These are phyloP conservation scores for Melieria picta DNA, from an alignment of 2,888 invertebrate genomes.

Conservation along the genomic window DNA sequence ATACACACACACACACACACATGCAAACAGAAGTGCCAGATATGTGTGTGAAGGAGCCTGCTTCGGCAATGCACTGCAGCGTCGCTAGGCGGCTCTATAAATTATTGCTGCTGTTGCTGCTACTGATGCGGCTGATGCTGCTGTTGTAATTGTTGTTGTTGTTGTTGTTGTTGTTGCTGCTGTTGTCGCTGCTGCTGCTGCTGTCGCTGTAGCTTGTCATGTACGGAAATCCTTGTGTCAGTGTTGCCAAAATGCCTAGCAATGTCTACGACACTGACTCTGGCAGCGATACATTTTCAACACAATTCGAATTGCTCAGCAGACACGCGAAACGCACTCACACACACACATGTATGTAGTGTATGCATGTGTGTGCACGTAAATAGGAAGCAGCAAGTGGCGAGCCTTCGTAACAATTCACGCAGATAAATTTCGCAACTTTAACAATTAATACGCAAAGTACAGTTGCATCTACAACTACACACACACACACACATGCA, in stretches of 20 bases:
- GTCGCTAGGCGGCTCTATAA: background rate
- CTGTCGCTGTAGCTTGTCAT: slow-evolving; percentile 5
- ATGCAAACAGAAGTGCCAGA: too few species aligned
- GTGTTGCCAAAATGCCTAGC: slow-evolving; percentile 38
- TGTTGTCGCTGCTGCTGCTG: slow-evolving; percentile 5
- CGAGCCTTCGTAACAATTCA: background rate
- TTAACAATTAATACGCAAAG: background rate
- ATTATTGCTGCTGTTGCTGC: slow-evolving; percentile 7
- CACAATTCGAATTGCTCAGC: slow-evolving; percentile 47
- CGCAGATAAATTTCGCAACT: slow-evolving; percentile 13
- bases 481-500: background rate
- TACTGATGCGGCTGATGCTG: too few species aligned
- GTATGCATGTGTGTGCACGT: background rate
- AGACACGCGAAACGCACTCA: background rate
- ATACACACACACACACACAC: slow-evolving; percentile 30
- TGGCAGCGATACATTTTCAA: slow-evolving; percentile 56
- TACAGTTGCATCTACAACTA: background rate
- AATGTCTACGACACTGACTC: slow-evolving; percentile 31
- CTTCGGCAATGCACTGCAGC: too few species aligned
- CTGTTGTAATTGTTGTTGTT: too few species aligned
- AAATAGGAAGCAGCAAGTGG: background rate
- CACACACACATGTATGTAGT: background rate
- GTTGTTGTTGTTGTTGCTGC: too few species aligned
- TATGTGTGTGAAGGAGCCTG: too few species aligned
- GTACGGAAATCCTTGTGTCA: slow-evolving; percentile 14